Evolutionary conservation across 2,888 invertebrate genomes (phyloP), one percentile per base, ranked within the genome.

Genomic region (Glyphotaelius pellucidus): DNA sequence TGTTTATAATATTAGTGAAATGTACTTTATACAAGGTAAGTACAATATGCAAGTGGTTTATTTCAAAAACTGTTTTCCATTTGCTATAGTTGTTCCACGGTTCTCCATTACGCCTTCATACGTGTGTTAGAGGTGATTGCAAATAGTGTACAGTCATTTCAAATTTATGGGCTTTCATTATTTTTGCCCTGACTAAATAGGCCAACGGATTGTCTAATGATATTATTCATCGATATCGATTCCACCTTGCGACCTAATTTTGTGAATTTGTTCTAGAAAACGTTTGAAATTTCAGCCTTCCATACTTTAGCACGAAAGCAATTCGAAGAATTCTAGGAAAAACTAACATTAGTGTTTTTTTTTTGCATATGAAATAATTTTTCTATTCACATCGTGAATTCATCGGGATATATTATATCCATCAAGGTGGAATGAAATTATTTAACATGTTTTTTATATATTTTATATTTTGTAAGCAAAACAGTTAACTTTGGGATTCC

Each of bases 151-250:
- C 47, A 67, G 9, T 67, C 67, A 67, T 67, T 67, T 67, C 25
- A 35, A 32, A 35, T 83, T 83, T 32, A 83, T 83, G 35, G 19
- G 25, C 11, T 83, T 83, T 83, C 83, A 32, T 32, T 35, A 38
- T 38, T 83, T 83, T 83, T 38, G 83, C 83, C 32, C 32, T 32
- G 19, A 35, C 9, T 38, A 83, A 83, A 83, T 35, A 83, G 83
- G 83, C 83, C 83, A 83, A 35, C 35, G 83, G 31, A 35, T 83
- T 83, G 81, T 31, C 81, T 81, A 38, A 15, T 83, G 35, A 83
- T 83, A 81, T 90, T 90, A 90, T 90, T 90, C 83, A 90, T 90
- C 90, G 52, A 90, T 90, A 90, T 90, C 52, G 90, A 90, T 90
- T 90, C 32, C 80, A 32, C 83, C 83, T 31, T 31, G 32, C 90